Base-by-base conservation (phyloP, 2,888 invertebrate genomes). In the Amphipoea oculea region DNA sequence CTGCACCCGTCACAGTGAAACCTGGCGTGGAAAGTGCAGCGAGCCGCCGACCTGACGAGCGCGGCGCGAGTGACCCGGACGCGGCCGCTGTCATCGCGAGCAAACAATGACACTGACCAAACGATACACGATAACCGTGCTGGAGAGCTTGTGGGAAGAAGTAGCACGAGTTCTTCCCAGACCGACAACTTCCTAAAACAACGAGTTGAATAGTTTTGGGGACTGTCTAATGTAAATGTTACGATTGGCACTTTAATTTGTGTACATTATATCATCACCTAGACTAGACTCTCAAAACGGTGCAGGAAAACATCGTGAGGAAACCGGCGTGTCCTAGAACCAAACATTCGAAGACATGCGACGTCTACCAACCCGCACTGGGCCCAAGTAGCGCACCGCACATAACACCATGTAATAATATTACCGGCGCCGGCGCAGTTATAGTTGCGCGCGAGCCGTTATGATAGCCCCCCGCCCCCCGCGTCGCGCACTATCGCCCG, bases 391-490 rank as follows among this genome's bases (percentile, higher is more conserved):
- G 54, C n/a, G 45, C 66, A 69, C 29, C 40, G 51, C 42, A 51
- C 65, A 48, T 54, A 70, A 67, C 79, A 42, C 48, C 73, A 14
- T 29, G 60, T 17, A 80, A 71, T 62, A 40, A 29, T 23, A 62
- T 45, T 17, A 75, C 66, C 17, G 48, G 67, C 73, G 73, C n/a
- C 54, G 62, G 70, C 60, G 81, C 80, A 79, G 78, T 67, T 54
- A 65, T 14, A 78, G 51, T 48, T 60, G 54, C 68, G 77, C 77
- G 23, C 66, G 29, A 29, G 62, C 82, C 82, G 82, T 82, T 81
- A 82, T 78, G 73, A 57, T 57, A 45, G 29, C 42, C 36, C 42
- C 45, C n/a, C 63, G 29, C 42, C 36, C 42, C 45, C n/a, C 63
- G 29, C 63, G 12, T 45, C 45, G 20, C 75, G 7, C n/a, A 51